Evolutionary conservation across 2,113 vertebrate genomes (phyloP).

Genomic region (Elanoides forficatus): DNA sequence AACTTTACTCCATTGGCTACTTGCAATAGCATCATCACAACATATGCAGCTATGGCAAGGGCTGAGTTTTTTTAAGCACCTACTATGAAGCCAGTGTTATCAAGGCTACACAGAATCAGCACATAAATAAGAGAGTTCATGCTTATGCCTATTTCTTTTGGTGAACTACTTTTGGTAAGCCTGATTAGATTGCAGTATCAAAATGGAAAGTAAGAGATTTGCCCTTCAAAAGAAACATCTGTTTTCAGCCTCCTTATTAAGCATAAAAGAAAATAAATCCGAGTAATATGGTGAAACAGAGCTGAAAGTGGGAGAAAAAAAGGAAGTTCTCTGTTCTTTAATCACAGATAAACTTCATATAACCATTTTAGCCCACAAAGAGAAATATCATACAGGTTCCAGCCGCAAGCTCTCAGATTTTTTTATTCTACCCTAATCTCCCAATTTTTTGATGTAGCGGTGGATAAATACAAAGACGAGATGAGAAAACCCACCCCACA

Average conservation of each 20-base stretch:
- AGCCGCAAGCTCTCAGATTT: not conserved
- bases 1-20: not conserved
- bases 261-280: not conserved
- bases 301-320: not conserved
- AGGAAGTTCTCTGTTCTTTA: not conserved
- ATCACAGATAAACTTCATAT: not conserved
- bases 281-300: not conserved
- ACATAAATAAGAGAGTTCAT: not conserved
- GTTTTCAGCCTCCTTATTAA: not conserved
- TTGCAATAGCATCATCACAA: not conserved
- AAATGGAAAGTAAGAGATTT: not conserved
- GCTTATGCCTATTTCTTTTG: not conserved
- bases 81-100: not conserved
- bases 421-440: not conserved
- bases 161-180: not conserved
- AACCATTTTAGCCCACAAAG: not conserved
- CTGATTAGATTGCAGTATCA: not conserved
- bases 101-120: not conserved
- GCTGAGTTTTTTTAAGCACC: not conserved
- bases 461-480: not conserved
- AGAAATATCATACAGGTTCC: not conserved
- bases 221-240: not conserved
- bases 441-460: not conserved
- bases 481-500: not conserved
- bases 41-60: fast-evolving